phyloP scores from a whole-genome alignment of 2,797 vertebrate genomes.

The Lates japonicus region DNA sequence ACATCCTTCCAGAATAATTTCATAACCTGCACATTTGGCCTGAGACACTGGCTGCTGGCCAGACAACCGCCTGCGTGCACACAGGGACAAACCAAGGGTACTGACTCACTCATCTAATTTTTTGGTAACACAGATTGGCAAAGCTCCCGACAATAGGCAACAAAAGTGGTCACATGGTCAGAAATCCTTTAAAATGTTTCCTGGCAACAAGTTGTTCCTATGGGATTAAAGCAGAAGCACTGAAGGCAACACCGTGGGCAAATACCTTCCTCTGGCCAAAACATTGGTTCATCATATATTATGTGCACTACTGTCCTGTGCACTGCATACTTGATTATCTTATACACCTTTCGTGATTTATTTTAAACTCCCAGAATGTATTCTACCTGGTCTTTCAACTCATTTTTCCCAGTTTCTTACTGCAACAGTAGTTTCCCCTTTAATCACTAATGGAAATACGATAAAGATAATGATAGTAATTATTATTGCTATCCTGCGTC shows the following conservation, averaged over 20 bases:
- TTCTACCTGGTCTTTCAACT: neutral
- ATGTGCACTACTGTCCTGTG: neutral
- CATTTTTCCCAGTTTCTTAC: neutral
- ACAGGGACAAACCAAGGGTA: slow-evolving; percentile 44
- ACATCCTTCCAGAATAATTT: slow-evolving; percentile 2
- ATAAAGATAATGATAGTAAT: neutral
- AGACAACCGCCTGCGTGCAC: slow-evolving; percentile 14
- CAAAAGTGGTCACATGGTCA: slow-evolving; percentile 20
- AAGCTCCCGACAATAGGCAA: slow-evolving; percentile 13
- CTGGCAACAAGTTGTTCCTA: slow-evolving; percentile 38
- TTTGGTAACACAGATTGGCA: slow-evolving; percentile 28
- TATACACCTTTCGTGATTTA: no score
- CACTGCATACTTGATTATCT: no score
- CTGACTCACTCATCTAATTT: slow-evolving; percentile 16
- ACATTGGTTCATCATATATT: neutral
- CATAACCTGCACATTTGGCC: neutral
- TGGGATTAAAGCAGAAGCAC: slow-evolving; percentile 26
- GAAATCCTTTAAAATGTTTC: slow-evolving; percentile 44
- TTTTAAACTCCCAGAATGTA: no score
- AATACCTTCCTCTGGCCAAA: neutral
- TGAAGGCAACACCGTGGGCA: neutral
- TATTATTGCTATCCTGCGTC: neutral
- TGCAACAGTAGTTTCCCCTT: neutral
- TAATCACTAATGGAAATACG: no score
- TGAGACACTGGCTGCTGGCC: slow-evolving; percentile 23